These are phyloP conservation scores for Trichechus manatus DNA, from an alignment of 2,113 vertebrate species.

Conservation along the genomic window DNA sequence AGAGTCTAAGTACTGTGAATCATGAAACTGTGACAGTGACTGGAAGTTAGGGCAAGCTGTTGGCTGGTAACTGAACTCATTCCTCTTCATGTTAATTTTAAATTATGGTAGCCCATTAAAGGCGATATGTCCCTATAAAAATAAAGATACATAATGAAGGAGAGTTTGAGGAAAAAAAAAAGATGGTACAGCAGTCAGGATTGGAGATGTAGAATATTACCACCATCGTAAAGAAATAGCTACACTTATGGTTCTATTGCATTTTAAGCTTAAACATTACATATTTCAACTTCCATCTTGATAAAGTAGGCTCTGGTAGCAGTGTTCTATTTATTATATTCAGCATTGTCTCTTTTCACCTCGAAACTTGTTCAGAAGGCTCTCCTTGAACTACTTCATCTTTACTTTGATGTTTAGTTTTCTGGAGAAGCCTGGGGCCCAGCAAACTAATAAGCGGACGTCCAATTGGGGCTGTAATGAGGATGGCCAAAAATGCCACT, in stretches of 20 bases:
- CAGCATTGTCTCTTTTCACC: constrained; percentile 48
- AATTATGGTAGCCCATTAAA: not conserved
- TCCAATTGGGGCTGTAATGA: constrained; percentile 95
- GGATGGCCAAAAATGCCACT: constrained; percentile 94
- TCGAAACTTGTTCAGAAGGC: constrained; percentile 69
- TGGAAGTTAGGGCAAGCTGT: not conserved
- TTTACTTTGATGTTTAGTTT: constrained; percentile 74
- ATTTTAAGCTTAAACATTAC: constrained; percentile 11
- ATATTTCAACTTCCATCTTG: constrained; percentile 55
- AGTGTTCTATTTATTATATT: constrained; percentile 47
- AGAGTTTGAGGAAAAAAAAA: not conserved
- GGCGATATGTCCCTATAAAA: not conserved
- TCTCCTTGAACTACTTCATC: constrained; percentile 71
- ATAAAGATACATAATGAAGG: not conserved
- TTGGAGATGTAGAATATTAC: not conserved
- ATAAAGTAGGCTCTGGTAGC: not conserved
- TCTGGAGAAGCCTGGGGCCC: constrained; percentile 92
- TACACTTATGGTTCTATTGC: constrained; percentile 64
- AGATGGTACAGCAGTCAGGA: not conserved
- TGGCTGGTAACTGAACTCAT: not conserved
- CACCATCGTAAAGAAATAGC: not conserved
- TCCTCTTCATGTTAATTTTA: not conserved
- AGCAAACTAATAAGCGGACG: constrained; percentile 94
- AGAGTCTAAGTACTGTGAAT: not conserved
- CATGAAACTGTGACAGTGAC: not conserved